Evolutionary conservation across 2,113 vertebrate genomes (phyloP), one percentile per base, ranked within the genome.

Genomic region (Xyliphius kryptos): DNA sequence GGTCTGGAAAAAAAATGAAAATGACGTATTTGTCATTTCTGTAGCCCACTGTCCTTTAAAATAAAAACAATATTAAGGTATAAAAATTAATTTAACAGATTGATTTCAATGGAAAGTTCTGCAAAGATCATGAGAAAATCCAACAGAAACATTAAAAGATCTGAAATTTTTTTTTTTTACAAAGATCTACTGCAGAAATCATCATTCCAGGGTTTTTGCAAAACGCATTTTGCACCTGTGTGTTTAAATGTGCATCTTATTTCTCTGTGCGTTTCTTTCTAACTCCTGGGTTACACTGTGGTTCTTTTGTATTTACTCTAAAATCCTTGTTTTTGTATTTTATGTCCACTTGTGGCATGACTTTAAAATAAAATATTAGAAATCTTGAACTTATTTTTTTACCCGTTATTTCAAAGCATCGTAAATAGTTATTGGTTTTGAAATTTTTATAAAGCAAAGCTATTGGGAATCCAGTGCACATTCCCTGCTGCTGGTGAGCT

Each of bases 341-440:
- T 81, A 87, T 86, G 85, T 88, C 82, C 86, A 86, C 79, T 88
- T 86, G 85, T 88, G 87, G 87, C 87, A 88, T 88, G 87, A 86
- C 76, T 87, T 87, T 88, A 67, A 87, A 88, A 86, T 88, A 86
- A 88, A 88, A 86, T 5, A n/a, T 22, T 3, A 74, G 79, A 86
- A 79, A 20, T 5, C 46, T 3, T n/a, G 19, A 3, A 57, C 68
- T 69, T 48, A 48, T 53, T 16, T 46, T 38, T 5, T 15, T 2
- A 2, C 19, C 49, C 2, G 10, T 2, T 13, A 2, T 46, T 10
- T 15, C 6, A 55, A 26, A 16, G n/a, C 2, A 15, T 14, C 13
- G 1, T 13, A 52, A 36, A 7, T 47, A 9, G 41, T 6, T 22
- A 44, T 13, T 53, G 1, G 2, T 37, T 26, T 26, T 26, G 6